A percentile compares a stretch with the other conserved stretches of the same genome.
Conservation (phyloP, 2,888 invertebrate genomes). For the Alcis repandata region DNA sequence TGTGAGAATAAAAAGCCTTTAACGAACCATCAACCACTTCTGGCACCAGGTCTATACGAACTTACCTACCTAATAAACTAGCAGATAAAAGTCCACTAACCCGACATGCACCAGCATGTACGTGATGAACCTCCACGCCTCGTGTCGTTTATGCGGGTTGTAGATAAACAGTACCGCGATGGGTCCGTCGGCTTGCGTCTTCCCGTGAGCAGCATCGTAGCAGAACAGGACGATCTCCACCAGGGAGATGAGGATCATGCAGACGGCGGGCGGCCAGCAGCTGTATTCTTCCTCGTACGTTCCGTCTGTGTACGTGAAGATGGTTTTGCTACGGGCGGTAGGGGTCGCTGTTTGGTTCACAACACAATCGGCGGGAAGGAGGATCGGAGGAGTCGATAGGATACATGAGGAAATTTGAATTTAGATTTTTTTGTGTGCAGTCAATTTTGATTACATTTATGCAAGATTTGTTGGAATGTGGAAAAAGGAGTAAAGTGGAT, state of each 20-base stretch:
- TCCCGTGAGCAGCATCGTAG: constrained; percentile 81
- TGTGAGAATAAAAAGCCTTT: background rate
- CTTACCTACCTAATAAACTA: background rate
- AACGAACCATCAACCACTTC: too few relatives aligned
- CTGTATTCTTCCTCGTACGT: constrained; percentile 96
- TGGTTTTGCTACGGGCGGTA: constrained; percentile 64
- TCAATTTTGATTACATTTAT: too few relatives aligned
- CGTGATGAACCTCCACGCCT: constrained; percentile 97
- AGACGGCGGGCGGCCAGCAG: constrained; percentile 96
- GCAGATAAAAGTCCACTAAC: constrained; percentile 77
- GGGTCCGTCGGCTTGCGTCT: constrained; percentile 89
- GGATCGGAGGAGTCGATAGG: constrained; percentile 23
- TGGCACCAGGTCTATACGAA: too few relatives aligned
- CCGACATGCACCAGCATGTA: constrained; percentile 99
- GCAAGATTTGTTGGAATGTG: background rate
- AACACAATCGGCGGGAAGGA: constrained; percentile 33
- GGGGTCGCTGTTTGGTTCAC: constrained; percentile 45
- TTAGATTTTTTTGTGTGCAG: too few relatives aligned
- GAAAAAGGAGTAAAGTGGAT: background rate
- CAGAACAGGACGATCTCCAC: constrained; percentile 93
- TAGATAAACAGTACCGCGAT: constrained; percentile 94
- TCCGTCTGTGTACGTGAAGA: constrained; percentile 88
- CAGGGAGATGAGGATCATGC: constrained; percentile 96
- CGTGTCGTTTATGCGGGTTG: constrained; percentile 93
- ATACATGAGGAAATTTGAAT: background rate